These are phyloP conservation scores for Xylocopa sonorina DNA, from an alignment of 1,140 invertebrate genomes.

Conservation along the genomic window DNA sequence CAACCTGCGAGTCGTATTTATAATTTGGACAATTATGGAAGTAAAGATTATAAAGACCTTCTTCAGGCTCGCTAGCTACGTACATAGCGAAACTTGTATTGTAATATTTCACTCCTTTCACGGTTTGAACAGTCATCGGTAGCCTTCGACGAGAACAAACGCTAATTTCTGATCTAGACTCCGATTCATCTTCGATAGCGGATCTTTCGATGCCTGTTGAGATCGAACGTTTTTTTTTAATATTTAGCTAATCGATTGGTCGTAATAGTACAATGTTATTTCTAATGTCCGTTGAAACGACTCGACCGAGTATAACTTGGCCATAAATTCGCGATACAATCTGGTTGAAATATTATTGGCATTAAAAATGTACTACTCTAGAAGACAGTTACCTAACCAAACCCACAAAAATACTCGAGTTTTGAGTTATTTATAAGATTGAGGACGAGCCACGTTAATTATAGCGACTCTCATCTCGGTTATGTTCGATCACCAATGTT, in stretches of 20 bases:
- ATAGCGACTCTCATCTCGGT: constrained; percentile 65
- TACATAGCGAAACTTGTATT: constrained; percentile 88
- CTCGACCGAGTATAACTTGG: not conserved
- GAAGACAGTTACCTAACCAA: constrained; percentile 62
- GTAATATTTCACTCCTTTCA: constrained; percentile 73
- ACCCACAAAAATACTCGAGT: constrained; percentile 70
- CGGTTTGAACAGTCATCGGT: constrained; percentile 69
- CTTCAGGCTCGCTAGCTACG: constrained; percentile 89
- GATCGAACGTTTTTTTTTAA: too few species aligned
- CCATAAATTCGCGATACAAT: not conserved
- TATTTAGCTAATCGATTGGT: too few species aligned
- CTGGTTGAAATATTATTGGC: not conserved
- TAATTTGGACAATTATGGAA: constrained; percentile 97
- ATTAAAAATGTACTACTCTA: constrained; percentile 40
- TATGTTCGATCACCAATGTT: constrained; percentile 59
- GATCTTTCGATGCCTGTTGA: constrained; percentile 57
- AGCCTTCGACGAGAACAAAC: constrained; percentile 71
- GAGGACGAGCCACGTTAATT: constrained; percentile 70
- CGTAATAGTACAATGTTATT: too few species aligned
- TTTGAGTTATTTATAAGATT: constrained; percentile 76
- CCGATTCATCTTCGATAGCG: constrained; percentile 8
- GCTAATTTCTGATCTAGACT: constrained; percentile 32
- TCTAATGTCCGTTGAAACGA: too few species aligned
- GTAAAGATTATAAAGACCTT: constrained; percentile 97
- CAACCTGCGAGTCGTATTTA: constrained; percentile 77